A percentile compares a stretch with the other conserved stretches of the same genome.
Conservation (phyloP, 2,113 vertebrate species). For the Centrocercus urophasianus region DNA sequence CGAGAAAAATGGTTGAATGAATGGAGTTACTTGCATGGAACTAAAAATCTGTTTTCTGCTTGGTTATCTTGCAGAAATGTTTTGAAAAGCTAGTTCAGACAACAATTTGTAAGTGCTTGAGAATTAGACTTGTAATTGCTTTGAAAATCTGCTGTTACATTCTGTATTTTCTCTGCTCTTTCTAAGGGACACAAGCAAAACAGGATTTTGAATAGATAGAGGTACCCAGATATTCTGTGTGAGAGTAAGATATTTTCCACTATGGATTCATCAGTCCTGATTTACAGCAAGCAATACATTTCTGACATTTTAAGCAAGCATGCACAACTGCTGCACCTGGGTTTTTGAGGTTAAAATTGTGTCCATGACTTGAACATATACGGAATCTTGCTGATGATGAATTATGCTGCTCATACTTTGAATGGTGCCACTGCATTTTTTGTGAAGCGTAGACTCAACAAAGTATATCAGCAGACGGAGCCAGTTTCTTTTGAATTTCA, state of each 20-base stretch:
- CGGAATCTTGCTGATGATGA: not conserved
- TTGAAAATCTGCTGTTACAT: not conserved
- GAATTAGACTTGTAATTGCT: not conserved
- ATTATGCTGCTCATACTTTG: not conserved
- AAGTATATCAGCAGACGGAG: conserved; percentile 4
- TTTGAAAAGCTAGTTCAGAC: not conserved
- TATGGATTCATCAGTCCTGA: not conserved
- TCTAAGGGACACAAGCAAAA: not conserved
- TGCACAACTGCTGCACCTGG: not conserved
- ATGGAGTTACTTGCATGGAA: not conserved
- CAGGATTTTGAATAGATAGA: not conserved
- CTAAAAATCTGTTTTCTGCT: not conserved
- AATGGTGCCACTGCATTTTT: conserved; percentile 58
- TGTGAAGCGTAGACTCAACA: conserved; percentile 63
- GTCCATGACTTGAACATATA: not conserved
- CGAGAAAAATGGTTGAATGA: not conserved
- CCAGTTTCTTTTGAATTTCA: conserved; percentile 46
- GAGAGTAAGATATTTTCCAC: not conserved
- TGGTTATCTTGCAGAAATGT: not conserved
- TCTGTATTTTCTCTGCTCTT: not conserved
- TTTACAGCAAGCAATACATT: not conserved
- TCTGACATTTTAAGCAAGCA: not conserved
- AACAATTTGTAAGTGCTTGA: not conserved
- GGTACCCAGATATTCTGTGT: not conserved
- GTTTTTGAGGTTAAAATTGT: not conserved